Evolutionary conservation across 2,113 vertebrate genomes (phyloP).

Genomic region (Cricetomys ansorgei): DNA sequence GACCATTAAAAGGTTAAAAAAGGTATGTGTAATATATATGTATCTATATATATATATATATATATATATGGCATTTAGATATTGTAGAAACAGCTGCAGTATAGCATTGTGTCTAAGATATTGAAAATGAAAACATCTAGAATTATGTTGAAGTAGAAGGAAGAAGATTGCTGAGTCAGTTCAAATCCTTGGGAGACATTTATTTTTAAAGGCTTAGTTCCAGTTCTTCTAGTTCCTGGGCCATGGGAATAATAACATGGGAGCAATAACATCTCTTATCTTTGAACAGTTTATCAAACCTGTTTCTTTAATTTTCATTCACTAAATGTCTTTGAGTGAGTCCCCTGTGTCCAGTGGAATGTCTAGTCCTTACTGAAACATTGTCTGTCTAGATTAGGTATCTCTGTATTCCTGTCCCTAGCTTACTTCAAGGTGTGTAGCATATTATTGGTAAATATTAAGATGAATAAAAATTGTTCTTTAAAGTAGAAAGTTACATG

Average conservation of each 20-base stretch:
- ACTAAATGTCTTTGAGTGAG: background rate
- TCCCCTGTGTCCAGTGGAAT: background rate
- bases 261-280: background rate
- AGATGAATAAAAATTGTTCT: slow-evolving; percentile 14
- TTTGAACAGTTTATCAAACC: background rate
- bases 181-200: background rate
- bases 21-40: too few species aligned
- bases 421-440: background rate
- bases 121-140: background rate
- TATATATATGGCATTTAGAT: background rate
- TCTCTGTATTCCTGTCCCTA: background rate
- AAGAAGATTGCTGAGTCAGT: background rate
- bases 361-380: background rate
- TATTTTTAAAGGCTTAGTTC: background rate
- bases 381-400: background rate
- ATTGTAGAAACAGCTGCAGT: background rate
- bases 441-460: background rate
- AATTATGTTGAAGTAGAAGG: background rate
- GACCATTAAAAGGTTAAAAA: slow-evolving; percentile 94
- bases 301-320: background rate
- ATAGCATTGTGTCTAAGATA: background rate
- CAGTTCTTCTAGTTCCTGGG: background rate
- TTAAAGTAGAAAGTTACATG: background rate
- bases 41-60: too few species aligned
- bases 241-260: background rate